Percentiles rank a stretch among this genome's conserved stretches.
phyloP scores from a whole-genome alignment of 1,140 invertebrate genomes.

The Macrobrachium rosenbergii region DNA sequence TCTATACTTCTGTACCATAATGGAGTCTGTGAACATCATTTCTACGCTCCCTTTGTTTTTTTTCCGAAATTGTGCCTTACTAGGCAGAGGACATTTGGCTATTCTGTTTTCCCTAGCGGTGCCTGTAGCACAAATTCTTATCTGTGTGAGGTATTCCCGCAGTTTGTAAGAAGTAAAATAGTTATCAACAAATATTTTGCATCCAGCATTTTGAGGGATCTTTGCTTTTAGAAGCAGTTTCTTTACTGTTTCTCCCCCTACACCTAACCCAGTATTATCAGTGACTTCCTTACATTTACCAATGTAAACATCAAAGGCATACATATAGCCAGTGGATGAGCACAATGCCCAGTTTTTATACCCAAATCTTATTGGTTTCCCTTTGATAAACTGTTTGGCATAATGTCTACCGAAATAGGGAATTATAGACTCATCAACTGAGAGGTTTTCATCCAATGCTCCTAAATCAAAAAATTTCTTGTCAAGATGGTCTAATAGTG shows the following conservation, averaged over 20 bases:
- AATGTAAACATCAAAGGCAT: too few relatives aligned
- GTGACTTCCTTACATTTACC: too few relatives aligned
- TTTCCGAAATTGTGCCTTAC: conserved; percentile 2
- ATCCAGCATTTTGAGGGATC: not conserved
- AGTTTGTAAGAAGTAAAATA: not conserved
- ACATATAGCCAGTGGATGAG: too few relatives aligned
- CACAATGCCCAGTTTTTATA: too few relatives aligned
- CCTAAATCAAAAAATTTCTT: not conserved
- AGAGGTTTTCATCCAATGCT: conserved; percentile 8
- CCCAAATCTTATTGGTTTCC: conserved; percentile 9
- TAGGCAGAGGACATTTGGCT: conserved; percentile 7
- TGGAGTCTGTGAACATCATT: not conserved
- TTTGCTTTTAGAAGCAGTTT: conserved; percentile 5
- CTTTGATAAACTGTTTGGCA: conserved; percentile 14
- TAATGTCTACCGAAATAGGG: not conserved
- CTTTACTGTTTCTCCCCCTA: not conserved
- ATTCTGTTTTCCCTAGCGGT: conserved; percentile 1
- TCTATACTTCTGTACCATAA: not conserved
- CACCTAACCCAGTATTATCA: too few relatives aligned
- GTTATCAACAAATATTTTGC: conserved; percentile 19
- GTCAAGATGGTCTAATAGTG: not conserved
- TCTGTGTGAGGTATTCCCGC: not conserved
- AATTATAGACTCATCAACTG: conserved; percentile 1
- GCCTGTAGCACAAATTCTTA: conserved; percentile 7
- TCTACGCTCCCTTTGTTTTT: too few relatives aligned